Conservation (phyloP, 2,113 vertebrate genomes). For the Hipposideros armiger region DNA sequence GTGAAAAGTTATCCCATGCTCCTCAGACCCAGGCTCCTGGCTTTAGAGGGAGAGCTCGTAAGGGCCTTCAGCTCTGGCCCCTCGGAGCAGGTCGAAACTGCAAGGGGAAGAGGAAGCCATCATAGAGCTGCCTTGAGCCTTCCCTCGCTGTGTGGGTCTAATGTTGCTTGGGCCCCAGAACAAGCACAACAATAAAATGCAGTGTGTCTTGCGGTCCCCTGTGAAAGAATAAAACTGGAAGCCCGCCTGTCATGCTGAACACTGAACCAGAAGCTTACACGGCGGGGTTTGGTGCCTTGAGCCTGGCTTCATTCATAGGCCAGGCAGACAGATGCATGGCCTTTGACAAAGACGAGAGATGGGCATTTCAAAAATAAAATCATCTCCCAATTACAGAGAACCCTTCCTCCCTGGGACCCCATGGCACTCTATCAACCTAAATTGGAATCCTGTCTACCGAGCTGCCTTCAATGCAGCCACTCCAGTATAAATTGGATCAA, state of each 20-base stretch:
- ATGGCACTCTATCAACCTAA: constrained; percentile 83
- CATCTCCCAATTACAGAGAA: constrained; percentile 81
- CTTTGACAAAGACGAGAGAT: constrained; percentile 77
- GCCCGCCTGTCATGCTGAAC: neutral
- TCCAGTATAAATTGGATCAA: constrained; percentile 85
- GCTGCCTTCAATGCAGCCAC: constrained; percentile 79
- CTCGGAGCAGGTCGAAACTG: constrained; percentile 52
- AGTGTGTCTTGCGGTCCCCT: constrained; percentile 48
- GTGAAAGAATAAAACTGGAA: constrained; percentile 69
- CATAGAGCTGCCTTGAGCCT: neutral
- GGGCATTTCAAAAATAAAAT: constrained; percentile 83
- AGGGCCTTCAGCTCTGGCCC: neutral
- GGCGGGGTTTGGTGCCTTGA: neutral
- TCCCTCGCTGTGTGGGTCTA: neutral
- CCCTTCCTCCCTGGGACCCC: constrained; percentile 81
- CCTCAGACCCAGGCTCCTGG: constrained; percentile 50
- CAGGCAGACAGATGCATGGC: constrained; percentile 34
- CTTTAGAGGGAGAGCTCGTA: constrained; percentile 6
- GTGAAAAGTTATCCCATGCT: neutral
- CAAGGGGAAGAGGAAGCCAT: neutral
- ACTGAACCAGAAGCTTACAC: neutral
- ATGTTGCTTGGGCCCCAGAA: neutral
- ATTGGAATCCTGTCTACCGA: constrained; percentile 81
- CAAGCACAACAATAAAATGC: neutral
- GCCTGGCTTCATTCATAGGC: constrained; percentile 35